A percentile compares a stretch with the other conserved stretches of the same genome.
Evolutionary conservation across 37 sponge, comb jelly and placozoan species (phyloP).

Genomic region (Cliona cf. orientalis): DNA sequence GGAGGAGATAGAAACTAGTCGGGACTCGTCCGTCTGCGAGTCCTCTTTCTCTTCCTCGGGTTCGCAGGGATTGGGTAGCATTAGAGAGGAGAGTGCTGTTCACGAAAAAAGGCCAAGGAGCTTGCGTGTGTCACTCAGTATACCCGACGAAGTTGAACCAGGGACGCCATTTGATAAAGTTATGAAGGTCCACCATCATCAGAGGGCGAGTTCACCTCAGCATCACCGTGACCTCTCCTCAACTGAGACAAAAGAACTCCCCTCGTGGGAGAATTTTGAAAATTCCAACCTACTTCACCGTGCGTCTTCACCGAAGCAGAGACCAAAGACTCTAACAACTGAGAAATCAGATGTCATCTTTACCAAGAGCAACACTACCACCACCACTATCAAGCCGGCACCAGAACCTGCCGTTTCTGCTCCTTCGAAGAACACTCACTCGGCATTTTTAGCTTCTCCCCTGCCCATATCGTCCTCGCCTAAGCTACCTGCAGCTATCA

Average conservation of each 20-base stretch:
- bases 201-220: no score
- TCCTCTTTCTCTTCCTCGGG: not conserved
- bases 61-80: not conserved
- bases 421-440: not conserved
- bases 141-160: slow-evolving; percentile 46
- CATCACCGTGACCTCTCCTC: no score
- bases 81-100: not conserved
- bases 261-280: not conserved
- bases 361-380: not conserved
- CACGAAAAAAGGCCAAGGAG: slow-evolving; percentile 19
- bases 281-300: not conserved
- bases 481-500: no score
- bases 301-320: not conserved
- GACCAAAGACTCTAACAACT: not conserved
- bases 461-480: not conserved
- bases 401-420: not conserved
- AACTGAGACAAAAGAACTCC: not conserved
- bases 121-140: slow-evolving; percentile 51
- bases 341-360: not conserved
- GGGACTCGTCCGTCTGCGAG: not conserved
- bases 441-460: slow-evolving; percentile 4
- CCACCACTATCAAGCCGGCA: not conserved
- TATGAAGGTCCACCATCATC: no score
- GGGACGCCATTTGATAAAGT: slow-evolving; percentile 8
- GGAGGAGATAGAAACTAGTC: slow-evolving; percentile 5